A percentile compares a stretch with the other conserved stretches of the same genome.
Evolutionary conservation across 2,888 invertebrate species (phyloP).

Genomic region (Synanthedon vespiformis): DNA sequence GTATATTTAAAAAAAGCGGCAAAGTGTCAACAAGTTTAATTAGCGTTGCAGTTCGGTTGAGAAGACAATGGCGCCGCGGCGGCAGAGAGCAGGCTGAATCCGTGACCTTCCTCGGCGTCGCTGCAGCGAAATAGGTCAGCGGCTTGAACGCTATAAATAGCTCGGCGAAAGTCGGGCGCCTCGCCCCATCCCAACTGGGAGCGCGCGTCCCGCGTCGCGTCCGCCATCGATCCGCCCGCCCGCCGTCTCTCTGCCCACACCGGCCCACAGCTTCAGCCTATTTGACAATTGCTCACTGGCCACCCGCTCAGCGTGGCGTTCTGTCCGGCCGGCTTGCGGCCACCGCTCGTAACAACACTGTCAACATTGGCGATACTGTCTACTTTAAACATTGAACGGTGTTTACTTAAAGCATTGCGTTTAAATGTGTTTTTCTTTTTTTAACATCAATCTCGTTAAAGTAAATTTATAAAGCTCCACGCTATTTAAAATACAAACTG

Average conservation of each 20-base stretch:
- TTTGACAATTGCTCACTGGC: constrained; percentile 1
- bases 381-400: neutral
- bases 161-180: constrained; percentile 67
- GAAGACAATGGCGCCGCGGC: constrained; percentile 63
- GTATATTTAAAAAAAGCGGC: constrained; percentile 20
- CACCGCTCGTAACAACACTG: neutral
- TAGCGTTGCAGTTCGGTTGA: constrained; percentile 61
- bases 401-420: neutral
- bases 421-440: neutral
- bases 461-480: no score
- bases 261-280: neutral
- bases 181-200: constrained; percentile 49
- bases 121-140: constrained; percentile 70
- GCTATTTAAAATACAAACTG: no score
- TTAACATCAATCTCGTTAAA: no score
- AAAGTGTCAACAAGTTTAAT: constrained; percentile 66
- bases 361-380: neutral
- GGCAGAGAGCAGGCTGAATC: constrained; percentile 61
- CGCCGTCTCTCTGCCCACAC: neutral
- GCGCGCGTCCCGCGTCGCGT: constrained; percentile 22
- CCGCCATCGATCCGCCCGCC: constrained; percentile 22
- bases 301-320: constrained; percentile 3
- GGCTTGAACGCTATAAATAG: constrained; percentile 70
- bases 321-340: constrained; percentile 3
- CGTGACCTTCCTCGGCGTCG: constrained; percentile 66